phyloP scores from a whole-genome alignment of 2,113 vertebrate species.

The Oreochromis tanganicae region DNA sequence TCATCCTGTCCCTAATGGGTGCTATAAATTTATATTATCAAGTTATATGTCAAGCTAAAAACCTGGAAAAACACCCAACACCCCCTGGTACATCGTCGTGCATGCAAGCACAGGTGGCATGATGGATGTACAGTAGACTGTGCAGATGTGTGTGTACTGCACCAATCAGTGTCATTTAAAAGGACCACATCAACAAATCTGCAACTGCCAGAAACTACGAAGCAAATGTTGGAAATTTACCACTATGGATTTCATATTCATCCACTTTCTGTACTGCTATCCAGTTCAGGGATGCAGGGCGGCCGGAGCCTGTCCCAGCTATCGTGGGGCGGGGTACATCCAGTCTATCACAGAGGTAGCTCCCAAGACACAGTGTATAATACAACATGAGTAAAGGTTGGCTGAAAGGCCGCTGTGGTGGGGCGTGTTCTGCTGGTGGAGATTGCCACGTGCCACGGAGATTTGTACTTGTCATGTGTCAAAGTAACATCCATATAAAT shows the following conservation, averaged over 20 bases:
- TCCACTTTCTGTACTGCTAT: neutral
- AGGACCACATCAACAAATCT: neutral
- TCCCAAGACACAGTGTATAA: neutral
- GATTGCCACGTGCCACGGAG: neutral
- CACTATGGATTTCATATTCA: neutral
- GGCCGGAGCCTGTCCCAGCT: neutral
- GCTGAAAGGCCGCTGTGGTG: neutral
- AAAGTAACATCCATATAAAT: neutral
- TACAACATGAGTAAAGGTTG: neutral
- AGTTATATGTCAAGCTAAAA: conserved; percentile 26
- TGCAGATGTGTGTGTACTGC: conserved; percentile 5
- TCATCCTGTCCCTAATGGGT: neutral
- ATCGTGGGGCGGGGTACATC: neutral
- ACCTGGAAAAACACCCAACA: conserved; percentile 14
- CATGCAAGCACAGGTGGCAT: neutral
- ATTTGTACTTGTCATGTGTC: neutral
- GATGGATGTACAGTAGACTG: conserved; percentile 15
- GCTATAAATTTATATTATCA: conserved; percentile 26
- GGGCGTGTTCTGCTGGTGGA: neutral
- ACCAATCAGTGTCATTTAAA: conserved; percentile 21
- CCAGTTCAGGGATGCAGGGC: neutral
- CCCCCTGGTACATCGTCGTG: neutral
- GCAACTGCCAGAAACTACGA: neutral
- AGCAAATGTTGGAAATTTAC: neutral
- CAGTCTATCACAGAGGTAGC: neutral